A percentile compares a stretch with the other conserved stretches of the same genome.
These are phyloP conservation scores for Anorthoa munda DNA, from an alignment of 2,888 invertebrate species.

Conservation along the genomic window DNA sequence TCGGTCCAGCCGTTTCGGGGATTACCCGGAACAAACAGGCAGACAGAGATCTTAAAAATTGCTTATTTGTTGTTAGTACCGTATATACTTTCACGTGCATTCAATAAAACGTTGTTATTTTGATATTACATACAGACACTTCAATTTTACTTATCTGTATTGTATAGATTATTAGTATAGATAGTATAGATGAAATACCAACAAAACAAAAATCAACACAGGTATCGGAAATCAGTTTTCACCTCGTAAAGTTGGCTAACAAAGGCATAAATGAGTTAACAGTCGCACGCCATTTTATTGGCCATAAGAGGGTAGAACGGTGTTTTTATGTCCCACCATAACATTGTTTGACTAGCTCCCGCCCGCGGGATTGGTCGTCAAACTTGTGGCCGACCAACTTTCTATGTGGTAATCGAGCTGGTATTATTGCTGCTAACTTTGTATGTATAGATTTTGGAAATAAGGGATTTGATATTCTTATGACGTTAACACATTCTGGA, in stretches of 20 bases:
- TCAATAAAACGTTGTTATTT: too few species aligned
- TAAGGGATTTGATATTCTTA: neutral
- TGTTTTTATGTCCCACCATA: slow-evolving; percentile 40
- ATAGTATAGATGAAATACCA: neutral
- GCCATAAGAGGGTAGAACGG: slow-evolving; percentile 25
- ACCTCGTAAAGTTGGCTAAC: slow-evolving; percentile 41
- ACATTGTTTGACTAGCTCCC: slow-evolving; percentile 23
- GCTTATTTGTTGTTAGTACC: too few species aligned
- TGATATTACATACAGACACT: too few species aligned
- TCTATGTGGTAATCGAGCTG: slow-evolving; percentile 7
- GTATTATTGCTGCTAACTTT: neutral
- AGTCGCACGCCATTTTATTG: slow-evolving; percentile 38
- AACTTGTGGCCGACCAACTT: slow-evolving; percentile 18
- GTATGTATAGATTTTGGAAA: neutral
- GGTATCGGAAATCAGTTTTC: slow-evolving; percentile 45
- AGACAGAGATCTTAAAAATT: too few species aligned
- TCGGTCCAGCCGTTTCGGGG: too few species aligned
- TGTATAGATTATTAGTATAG: too few species aligned
- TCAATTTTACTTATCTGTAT: too few species aligned
- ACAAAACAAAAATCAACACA: neutral
- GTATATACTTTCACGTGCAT: too few species aligned
- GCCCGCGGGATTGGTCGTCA: neutral
- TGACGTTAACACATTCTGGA: too few species aligned
- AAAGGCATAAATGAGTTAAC: slow-evolving; percentile 44
- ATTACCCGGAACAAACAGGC: too few species aligned